phyloP scores from a whole-genome alignment of 2,797 vertebrate genomes.

The Platyrinchus mystaceus region DNA sequence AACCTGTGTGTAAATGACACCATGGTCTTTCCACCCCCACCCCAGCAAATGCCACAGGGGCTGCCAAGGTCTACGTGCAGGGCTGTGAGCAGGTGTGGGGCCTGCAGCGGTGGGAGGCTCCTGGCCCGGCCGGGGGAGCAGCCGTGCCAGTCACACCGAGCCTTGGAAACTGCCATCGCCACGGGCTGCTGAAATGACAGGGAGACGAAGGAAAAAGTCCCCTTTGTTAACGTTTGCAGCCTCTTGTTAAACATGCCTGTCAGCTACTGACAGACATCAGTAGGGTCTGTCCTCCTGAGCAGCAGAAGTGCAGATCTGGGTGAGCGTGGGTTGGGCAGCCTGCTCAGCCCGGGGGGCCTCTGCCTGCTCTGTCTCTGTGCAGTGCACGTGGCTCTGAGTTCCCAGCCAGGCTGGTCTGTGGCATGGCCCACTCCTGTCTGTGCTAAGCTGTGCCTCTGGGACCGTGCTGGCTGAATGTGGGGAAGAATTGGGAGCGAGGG shows the following conservation, averaged over 20 bases:
- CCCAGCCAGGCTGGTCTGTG: background rate
- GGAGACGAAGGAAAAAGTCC: background rate
- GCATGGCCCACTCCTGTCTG: background rate
- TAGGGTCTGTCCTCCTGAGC: background rate
- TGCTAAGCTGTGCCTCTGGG: background rate
- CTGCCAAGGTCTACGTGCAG: conserved; percentile 44
- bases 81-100: conserved; percentile 65
- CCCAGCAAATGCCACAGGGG: conserved; percentile 44
- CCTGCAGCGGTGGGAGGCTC: conserved; percentile 59
- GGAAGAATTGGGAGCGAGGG: background rate
- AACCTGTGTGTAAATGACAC: conserved; percentile 56
- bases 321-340: accelerated
- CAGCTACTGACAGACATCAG: background rate
- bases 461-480: background rate
- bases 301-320: background rate
- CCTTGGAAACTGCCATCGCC: background rate
- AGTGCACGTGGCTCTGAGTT: background rate
- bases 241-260: background rate
- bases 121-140: background rate
- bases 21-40: conserved; percentile 62
- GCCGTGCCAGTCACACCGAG: conserved; percentile 24
- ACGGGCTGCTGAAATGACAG: background rate
- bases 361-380: background rate
- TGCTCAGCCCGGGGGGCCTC: background rate
- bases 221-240: background rate